Evolutionary conservation across 1,140 invertebrate genomes (phyloP).

Genomic region (Zaprionus lachaisei): DNA sequence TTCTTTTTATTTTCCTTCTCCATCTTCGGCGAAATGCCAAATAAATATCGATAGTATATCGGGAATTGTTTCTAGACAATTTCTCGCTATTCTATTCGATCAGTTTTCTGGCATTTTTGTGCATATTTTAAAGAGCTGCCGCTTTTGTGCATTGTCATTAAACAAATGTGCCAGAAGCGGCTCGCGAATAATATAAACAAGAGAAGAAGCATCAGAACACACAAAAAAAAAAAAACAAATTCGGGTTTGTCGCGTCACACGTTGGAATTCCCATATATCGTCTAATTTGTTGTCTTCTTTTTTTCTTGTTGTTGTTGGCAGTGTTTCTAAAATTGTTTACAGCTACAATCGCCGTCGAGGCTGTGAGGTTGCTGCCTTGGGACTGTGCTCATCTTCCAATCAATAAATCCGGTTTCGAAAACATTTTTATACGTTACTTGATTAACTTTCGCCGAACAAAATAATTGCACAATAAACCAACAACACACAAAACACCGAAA

Average conservation of each 20-base stretch:
- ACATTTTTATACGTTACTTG: constrained; percentile 54
- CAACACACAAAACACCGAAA: constrained; percentile 31
- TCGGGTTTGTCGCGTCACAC: constrained; percentile 77
- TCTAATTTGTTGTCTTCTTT: constrained; percentile 62
- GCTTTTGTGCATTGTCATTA: constrained; percentile 77
- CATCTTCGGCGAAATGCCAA: constrained; percentile 39
- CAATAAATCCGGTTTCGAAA: constrained; percentile 76
- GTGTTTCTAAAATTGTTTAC: constrained; percentile 78
- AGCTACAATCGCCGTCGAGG: constrained; percentile 51
- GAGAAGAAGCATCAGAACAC: constrained; percentile 22
- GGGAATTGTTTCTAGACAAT: constrained; percentile 48
- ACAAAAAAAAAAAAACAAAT: constrained; percentile 48
- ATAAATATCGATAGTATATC: constrained; percentile 43
- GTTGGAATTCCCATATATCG: constrained; percentile 81
- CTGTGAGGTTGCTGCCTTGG: constrained; percentile 16
- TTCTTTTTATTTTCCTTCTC: constrained; percentile 3
- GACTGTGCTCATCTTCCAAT: constrained; percentile 68
- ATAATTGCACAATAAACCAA: constrained; percentile 75
- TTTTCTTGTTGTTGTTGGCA: constrained; percentile 39
- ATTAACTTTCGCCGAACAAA: constrained; percentile 77
- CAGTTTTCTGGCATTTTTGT: constrained; percentile 40
- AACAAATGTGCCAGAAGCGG: constrained; percentile 79
- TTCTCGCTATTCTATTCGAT: constrained; percentile 51
- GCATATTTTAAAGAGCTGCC: constrained; percentile 52
- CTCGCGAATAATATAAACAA: constrained; percentile 50